Conservation (phyloP, 1,140 invertebrate species). For the Aphidius gifuensis region DNA sequence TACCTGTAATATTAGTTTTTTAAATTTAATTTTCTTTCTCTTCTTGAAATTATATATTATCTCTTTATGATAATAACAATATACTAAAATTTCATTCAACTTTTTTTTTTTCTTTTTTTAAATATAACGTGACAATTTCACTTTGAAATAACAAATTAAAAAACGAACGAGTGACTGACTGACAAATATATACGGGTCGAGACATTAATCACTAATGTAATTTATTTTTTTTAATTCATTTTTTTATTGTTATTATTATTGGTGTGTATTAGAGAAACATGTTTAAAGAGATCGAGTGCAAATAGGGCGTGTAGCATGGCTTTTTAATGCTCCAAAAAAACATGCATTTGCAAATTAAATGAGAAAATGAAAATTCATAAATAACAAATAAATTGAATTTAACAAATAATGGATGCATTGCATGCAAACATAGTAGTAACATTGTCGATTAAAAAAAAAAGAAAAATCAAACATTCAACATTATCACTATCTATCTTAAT, state of each 20-base stretch:
- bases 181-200: too few relatives aligned
- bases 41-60: not conserved
- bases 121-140: too few relatives aligned
- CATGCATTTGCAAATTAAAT: slow-evolving; percentile 13
- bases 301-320: slow-evolving; percentile 33
- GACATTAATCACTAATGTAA: too few relatives aligned
- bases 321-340: slow-evolving; percentile 24
- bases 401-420: not conserved
- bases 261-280: too few relatives aligned
- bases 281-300: slow-evolving; percentile 23
- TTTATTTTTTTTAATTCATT: too few relatives aligned
- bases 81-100: too few relatives aligned
- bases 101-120: too few relatives aligned
- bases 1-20: too few relatives aligned
- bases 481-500: not conserved
- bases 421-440: not conserved
- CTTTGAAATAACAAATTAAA: too few relatives aligned
- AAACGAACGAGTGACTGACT: too few relatives aligned
- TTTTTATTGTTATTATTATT: too few relatives aligned
- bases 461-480: not conserved
- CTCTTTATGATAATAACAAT: not conserved
- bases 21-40: too few relatives aligned
- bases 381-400: slow-evolving; percentile 1
- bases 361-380: slow-evolving; percentile 16
- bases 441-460: slow-evolving; percentile 6